A percentile compares a stretch with the other conserved stretches of the same genome.
phyloP scores from a whole-genome alignment of 2,888 invertebrate genomes.

The Pristionchus maxplancki region DNA sequence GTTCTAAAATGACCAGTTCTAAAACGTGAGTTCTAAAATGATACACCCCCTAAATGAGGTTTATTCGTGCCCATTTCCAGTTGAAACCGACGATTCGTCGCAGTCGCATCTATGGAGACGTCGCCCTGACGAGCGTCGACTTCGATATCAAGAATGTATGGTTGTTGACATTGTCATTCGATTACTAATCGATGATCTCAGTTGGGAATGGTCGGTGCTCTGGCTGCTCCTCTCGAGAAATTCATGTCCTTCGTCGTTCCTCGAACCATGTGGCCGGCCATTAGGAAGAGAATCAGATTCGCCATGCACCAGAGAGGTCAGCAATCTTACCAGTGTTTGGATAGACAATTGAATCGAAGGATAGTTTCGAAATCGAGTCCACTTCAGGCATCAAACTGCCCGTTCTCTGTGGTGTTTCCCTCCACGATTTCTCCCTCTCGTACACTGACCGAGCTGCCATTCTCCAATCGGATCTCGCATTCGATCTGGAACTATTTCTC shows the following conservation, averaged over 20 bases:
- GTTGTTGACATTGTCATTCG: no score
- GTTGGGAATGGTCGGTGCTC: conserved; percentile 72
- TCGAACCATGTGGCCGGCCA: conserved; percentile 75
- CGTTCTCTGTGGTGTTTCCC: conserved; percentile 68
- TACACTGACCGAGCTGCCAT: conserved; percentile 62
- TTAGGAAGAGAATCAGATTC: conserved; percentile 74
- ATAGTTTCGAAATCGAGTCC: not conserved
- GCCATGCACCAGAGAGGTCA: conserved; percentile 73
- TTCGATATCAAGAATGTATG: conserved; percentile 72
- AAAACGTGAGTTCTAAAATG: no score
- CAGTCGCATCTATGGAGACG: conserved; percentile 73
- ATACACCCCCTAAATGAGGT: no score
- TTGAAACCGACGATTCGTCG: conserved; percentile 74
- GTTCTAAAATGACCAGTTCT: no score
- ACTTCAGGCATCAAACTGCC: conserved; percentile 68
- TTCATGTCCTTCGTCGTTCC: conserved; percentile 72
- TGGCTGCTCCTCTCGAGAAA: conserved; percentile 72
- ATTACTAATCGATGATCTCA: no score
- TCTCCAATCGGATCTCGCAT: conserved; percentile 72
- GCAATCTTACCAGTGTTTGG: not conserved
- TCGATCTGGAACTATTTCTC: conserved; percentile 72
- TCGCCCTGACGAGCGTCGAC: conserved; percentile 75
- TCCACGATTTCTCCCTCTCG: conserved; percentile 68
- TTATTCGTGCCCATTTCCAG: no score
- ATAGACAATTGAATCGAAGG: no score